Evolutionary conservation across 2,113 vertebrate species (phyloP).

Genomic region (Tyrannus savana): DNA sequence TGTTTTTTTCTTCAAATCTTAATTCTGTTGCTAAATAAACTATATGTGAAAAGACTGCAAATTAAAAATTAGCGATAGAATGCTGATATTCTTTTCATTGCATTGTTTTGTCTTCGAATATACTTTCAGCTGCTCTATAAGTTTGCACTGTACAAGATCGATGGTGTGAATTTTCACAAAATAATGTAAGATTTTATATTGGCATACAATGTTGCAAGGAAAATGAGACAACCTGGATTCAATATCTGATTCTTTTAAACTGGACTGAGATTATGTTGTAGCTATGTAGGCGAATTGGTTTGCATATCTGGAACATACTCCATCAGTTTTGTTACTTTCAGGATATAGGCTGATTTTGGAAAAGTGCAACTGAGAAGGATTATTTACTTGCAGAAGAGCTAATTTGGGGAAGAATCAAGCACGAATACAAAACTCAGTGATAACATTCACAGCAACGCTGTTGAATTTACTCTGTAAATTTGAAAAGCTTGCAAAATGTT

Average conservation of each 20-base stretch:
- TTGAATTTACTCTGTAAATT: slow-evolving; percentile 36
- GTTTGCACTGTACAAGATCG: background rate
- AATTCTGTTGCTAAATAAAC: background rate
- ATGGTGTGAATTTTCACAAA: background rate
- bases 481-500: slow-evolving; percentile 16
- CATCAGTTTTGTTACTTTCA: background rate
- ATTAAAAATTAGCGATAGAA: background rate
- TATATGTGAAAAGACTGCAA: background rate
- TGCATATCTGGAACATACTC: background rate
- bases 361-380: background rate
- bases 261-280: background rate
- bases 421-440: background rate
- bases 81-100: background rate
- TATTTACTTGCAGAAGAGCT: slow-evolving; percentile 1
- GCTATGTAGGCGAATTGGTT: background rate
- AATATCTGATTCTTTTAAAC: background rate
- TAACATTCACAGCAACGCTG: background rate
- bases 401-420: slow-evolving; percentile 34
- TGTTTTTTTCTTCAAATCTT: background rate
- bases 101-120: background rate
- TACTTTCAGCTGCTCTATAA: background rate
- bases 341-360: background rate
- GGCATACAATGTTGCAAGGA: background rate
- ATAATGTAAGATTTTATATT: background rate
- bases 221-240: background rate